Conservation (phyloP, 1,140 invertebrate genomes). For the Cardiocondyla obscurior region DNA sequence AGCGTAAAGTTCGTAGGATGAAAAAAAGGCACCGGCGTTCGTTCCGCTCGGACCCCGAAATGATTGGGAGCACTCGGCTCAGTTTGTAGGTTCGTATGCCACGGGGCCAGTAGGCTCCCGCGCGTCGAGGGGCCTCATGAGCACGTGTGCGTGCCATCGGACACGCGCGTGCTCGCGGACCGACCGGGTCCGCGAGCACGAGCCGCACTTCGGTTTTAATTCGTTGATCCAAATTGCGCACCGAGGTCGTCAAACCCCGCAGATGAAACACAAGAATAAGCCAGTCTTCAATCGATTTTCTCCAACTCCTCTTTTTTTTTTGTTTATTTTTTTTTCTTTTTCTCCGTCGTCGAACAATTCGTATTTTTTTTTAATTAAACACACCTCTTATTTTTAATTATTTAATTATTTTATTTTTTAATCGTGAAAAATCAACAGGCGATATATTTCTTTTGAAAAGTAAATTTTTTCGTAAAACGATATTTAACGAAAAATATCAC, state of each 20-base stretch:
- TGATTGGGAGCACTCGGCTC: constrained; percentile 52
- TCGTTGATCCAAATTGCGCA: constrained; percentile 12
- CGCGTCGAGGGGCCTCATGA: constrained; percentile 11
- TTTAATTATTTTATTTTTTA: too few relatives aligned
- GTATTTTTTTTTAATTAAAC: too few relatives aligned
- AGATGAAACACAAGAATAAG: not conserved
- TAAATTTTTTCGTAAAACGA: too few relatives aligned
- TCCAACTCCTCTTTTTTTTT: too few relatives aligned
- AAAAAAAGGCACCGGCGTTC: constrained; percentile 45
- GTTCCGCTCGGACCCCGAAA: constrained; percentile 45
- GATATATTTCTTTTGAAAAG: too few relatives aligned
- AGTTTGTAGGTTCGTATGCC: constrained; percentile 78
- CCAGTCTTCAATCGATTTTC: not conserved
- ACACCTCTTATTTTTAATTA: too few relatives aligned
- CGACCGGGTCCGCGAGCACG: constrained; percentile 1
- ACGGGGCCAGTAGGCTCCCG: constrained; percentile 74
- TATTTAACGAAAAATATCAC: too few relatives aligned
- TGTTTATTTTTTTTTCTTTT: too few relatives aligned
- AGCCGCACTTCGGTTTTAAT: constrained; percentile 37
- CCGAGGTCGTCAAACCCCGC: not conserved
- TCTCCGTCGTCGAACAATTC: not conserved
- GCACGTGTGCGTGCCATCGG: constrained; percentile 16
- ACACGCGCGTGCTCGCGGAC: constrained; percentile 15
- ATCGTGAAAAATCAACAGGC: too few relatives aligned
- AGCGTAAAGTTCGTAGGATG: constrained; percentile 18